Base-by-base conservation (phyloP, 2,888 invertebrate genomes). In the Actias luna region DNA sequence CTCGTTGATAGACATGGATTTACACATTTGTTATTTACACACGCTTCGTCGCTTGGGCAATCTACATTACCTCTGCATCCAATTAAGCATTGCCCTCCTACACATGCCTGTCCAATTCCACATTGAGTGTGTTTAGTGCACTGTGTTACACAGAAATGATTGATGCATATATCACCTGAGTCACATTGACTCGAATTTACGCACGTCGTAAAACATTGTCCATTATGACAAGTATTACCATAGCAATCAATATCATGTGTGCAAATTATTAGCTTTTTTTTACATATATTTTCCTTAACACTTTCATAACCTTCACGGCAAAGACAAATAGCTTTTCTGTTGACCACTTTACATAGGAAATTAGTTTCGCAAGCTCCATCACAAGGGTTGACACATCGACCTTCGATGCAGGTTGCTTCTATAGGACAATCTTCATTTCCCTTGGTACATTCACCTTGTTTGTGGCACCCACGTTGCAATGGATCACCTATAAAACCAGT, bases 51-150 rank as follows among this genome's bases (percentile, higher is more conserved):
- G 18, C 92, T 92, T 0, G 94, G 93, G 78, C 98, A 98, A 75
- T 98, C 96, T 75, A 95, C 95, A 78, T 97, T 97, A 73, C 95
- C 95, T 76, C 98, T 94, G 79, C 98, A 98, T 27, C 98, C 98
- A 64, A 97, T 91, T 2, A 95, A 87, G 79, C 98, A 98, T 66
- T 95, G 94, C 7, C 96, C 97, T 67, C 93, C 94, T 16, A 96
- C 93, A 79, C 98, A 98, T 14, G 97, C 97, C 88, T 97, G 95
- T 60, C 95, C 95, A 33, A 91, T 85, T 60, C 95, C 94, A 82
- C 98, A 98, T 79, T 98, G 97, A 58, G 95, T 94, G 80, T 98
- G 97, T 63, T 96, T 95, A 60, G 94, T 94, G 73, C 98, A 98
- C 64, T 97, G 95, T n/a, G 95, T 93, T 65, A 95, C 93, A 78